Base-by-base conservation (phyloP, 2,113 vertebrate genomes). In the Triplophysa rosa region DNA sequence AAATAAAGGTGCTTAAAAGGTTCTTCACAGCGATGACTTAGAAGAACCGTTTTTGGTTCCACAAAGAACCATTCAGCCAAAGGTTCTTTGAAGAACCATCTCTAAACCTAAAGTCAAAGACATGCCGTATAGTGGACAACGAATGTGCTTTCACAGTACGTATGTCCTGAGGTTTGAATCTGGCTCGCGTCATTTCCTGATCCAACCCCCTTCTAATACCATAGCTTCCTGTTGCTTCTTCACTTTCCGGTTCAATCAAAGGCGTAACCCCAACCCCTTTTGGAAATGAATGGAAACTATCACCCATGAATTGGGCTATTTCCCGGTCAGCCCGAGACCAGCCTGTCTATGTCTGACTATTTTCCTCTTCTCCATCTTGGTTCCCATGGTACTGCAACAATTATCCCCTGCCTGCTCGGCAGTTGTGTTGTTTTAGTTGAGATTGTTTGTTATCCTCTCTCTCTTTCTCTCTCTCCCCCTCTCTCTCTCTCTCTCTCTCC, bases 391-490 rank as follows among this genome's bases (percentile, higher is more conserved):
- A 92, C 90, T 90, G 88, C 91, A 93, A 93, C 93, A 95, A 95
- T 95, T 94, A 94, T 94, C 92, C 93, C 90, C 87, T 89, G 86
- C 93, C 94, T 92, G 91, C 95, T 94, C 90, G 89, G 77, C 90
- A 86, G 84, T 85, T 85, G 78, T 85, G 81, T 83, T 86, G 76
- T 79, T 87, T 67, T 77, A 82, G 80, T 92, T 86, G 61, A 77
- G 81, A 84, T 79, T 71, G 42, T 70, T 67, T 86, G 68, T 67
- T 82, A 70, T 82, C 91, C 88, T 79, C 90, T 83, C 87, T 87
- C 90, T 45, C 72, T 47, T 37, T 62, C 2, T 23, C 65, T 19
- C 45, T 37, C 45, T 33, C 16, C 33, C 47, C 40, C 49, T 67
- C 26, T 13, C 11, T 54, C 13, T 67, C 33, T 58, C 59, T n/a